Conservation (phyloP, 2,113 vertebrate species). For the Chrysochloris asiatica region DNA sequence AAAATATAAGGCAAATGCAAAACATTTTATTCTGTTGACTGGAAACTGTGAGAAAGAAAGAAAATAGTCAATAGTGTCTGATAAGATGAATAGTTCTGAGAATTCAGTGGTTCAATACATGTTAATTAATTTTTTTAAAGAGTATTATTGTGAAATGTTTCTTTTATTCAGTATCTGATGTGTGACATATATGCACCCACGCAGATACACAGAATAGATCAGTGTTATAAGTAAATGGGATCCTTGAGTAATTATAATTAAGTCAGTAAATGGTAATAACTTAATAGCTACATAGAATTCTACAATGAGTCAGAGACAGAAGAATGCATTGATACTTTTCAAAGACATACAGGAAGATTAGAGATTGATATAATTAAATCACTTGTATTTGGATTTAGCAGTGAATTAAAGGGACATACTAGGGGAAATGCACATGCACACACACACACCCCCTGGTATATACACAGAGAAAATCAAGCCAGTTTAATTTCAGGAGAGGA, state of each 20-base stretch:
- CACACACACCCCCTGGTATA: neutral
- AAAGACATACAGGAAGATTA: neutral
- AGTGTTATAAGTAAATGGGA: neutral
- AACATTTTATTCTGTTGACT: neutral
- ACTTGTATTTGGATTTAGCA: neutral
- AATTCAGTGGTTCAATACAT: neutral
- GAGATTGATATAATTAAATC: neutral
- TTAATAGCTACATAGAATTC: neutral
- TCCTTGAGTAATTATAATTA: neutral
- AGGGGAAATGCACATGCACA: neutral
- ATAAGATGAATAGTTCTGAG: neutral
- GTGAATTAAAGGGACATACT: neutral
- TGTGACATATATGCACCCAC: neutral
- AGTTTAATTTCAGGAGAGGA: neutral
- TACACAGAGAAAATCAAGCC: neutral
- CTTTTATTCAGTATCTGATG: neutral
- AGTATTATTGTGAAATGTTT: neutral
- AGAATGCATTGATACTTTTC: neutral
- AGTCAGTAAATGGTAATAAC: neutral
- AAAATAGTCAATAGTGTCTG: neutral
- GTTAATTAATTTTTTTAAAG: neutral
- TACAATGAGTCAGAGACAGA: neutral
- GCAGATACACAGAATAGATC: neutral
- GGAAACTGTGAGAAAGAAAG: neutral
- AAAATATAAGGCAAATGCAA: neutral